These are phyloP conservation scores for Lapara coniferarum DNA, from an alignment of 2,888 invertebrate species.

Conservation along the genomic window DNA sequence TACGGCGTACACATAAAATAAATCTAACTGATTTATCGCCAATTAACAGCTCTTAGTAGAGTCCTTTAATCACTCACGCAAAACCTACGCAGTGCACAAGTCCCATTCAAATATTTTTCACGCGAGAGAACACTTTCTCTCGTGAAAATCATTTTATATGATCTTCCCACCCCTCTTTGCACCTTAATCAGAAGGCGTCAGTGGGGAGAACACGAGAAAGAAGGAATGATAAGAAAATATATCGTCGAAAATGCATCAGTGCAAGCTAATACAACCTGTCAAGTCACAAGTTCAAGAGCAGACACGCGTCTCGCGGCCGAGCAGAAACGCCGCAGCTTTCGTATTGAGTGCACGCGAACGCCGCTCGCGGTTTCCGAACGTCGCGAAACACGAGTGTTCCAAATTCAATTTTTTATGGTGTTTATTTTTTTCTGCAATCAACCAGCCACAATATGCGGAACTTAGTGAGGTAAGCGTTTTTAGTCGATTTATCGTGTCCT, in stretches of 20 bases:
- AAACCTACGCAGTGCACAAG: not conserved
- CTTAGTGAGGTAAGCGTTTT: constrained; percentile 66
- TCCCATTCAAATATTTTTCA: constrained; percentile 7
- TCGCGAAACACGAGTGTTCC: constrained; percentile 52
- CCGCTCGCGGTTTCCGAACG: constrained; percentile 45
- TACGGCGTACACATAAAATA: constrained; percentile 7
- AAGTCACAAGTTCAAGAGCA: constrained; percentile 74
- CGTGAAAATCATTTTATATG: constrained; percentile 2
- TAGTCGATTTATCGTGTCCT: constrained; percentile 14
- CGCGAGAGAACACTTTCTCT: constrained; percentile 22
- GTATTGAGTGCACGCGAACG: constrained; percentile 59
- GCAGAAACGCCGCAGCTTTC: constrained; percentile 70
- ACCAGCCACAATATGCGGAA: constrained; percentile 68
- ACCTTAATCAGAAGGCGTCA: not conserved
- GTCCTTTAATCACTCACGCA: constrained; percentile 15
- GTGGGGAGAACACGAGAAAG: constrained; percentile 14
- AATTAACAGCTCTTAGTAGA: constrained; percentile 5
- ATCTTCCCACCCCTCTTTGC: constrained; percentile 4
- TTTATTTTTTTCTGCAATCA: constrained; percentile 45
- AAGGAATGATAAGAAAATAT: constrained; percentile 20
- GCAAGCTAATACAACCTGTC: constrained; percentile 69
- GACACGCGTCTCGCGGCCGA: constrained; percentile 50
- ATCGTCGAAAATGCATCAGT: constrained; percentile 63
- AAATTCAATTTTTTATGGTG: constrained; percentile 50
- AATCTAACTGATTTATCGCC: constrained; percentile 14